These are phyloP conservation scores for Gracilinanus agilis DNA, from an alignment of 2,113 vertebrate species.

Conservation along the genomic window DNA sequence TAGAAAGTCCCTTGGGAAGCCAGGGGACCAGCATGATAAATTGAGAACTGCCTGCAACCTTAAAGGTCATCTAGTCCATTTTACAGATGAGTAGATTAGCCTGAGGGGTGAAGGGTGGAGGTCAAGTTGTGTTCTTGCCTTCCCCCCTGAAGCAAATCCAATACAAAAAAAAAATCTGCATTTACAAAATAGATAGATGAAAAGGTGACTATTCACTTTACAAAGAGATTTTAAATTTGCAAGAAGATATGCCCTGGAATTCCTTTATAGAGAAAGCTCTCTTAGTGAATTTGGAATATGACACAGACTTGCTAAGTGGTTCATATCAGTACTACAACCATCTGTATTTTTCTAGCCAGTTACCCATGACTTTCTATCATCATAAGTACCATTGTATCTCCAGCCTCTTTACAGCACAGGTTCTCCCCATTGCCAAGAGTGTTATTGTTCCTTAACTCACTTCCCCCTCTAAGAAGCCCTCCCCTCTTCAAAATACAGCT, in stretches of 20 bases:
- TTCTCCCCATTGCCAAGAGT: neutral
- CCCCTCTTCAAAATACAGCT: neutral
- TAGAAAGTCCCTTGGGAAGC: neutral
- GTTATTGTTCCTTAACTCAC: neutral
- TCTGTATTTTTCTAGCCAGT: too few species aligned
- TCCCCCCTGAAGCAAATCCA: neutral
- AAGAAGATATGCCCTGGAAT: neutral
- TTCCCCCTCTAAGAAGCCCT: neutral
- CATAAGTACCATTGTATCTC: neutral
- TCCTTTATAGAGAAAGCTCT: neutral
- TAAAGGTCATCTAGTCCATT: neutral
- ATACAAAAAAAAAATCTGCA: neutral
- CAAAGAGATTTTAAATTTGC: neutral
- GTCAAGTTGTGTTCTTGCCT: neutral
- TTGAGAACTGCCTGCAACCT: neutral
- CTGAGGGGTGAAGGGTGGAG: neutral
- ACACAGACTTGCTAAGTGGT: neutral
- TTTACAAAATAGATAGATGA: neutral
- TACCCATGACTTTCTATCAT: too few species aligned
- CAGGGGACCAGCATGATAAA: slow-evolving; percentile 5
- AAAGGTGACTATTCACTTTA: neutral
- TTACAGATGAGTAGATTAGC: neutral
- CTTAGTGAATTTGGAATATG: neutral
- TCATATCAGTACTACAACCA: neutral
- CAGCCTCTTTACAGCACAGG: neutral